Evolutionary conservation across 1,140 invertebrate species (phyloP).

Genomic region (Branchinecta lindahli): DNA sequence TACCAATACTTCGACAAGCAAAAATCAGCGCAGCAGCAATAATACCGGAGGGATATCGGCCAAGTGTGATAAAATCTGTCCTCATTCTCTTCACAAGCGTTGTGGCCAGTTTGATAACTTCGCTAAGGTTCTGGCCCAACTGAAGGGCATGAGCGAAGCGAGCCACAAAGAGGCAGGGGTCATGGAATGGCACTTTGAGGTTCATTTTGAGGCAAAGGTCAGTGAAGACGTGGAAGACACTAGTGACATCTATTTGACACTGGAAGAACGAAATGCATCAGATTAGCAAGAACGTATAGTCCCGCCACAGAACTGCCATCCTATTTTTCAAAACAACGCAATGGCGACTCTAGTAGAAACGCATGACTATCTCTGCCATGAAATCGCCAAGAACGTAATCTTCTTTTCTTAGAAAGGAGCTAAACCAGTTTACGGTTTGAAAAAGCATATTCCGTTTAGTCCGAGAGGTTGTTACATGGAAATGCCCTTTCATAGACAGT

Average conservation of each 20-base stretch:
- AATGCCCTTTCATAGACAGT: too few species aligned
- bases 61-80: constrained; percentile 3
- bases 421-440: too few species aligned
- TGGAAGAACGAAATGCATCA: not conserved
- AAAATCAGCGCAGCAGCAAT: constrained; percentile 2
- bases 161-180: not conserved
- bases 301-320: too few species aligned
- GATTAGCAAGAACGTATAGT: too few species aligned
- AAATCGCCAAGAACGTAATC: too few species aligned
- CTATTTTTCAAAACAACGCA: too few species aligned
- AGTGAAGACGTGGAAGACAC: not conserved
- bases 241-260: constrained; percentile 8
- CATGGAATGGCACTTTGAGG: not conserved
- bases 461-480: too few species aligned
- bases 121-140: not conserved
- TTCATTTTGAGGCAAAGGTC: not conserved
- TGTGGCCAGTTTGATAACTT: not conserved
- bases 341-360: too few species aligned
- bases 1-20: constrained; percentile 2
- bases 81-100: not conserved
- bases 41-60: not conserved
- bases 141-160: not conserved
- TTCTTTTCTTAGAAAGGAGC: too few species aligned
- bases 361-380: too few species aligned
- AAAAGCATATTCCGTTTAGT: too few species aligned